phyloP scores from a whole-genome alignment of 1,140 invertebrate genomes.

The Neodiprion pinetum region DNA sequence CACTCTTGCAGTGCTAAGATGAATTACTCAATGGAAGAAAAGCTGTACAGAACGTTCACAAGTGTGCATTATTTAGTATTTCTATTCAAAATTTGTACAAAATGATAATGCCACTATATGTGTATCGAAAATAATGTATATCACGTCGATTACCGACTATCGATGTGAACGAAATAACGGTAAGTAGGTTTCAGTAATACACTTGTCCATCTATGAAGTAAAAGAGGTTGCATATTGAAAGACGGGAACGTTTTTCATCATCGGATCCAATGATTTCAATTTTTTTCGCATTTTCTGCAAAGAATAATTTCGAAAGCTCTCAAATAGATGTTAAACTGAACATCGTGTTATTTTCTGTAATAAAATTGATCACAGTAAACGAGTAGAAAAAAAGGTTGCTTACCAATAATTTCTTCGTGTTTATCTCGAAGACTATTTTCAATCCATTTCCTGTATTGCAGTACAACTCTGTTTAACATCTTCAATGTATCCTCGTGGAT shows the following conservation, averaged over 20 bases:
- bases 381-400: slow-evolving; percentile 8
- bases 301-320: slow-evolving; percentile 7
- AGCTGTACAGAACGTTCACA: too few species aligned
- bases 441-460: slow-evolving; percentile 49
- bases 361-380: background rate
- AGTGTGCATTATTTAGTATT: too few species aligned
- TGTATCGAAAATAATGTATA: background rate
- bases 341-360: background rate
- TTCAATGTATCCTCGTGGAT: slow-evolving; percentile 49
- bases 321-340: background rate
- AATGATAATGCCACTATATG: background rate
- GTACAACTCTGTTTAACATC: slow-evolving; percentile 48
- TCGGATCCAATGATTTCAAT: slow-evolving; percentile 48
- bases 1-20: too few species aligned
- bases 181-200: slow-evolving; percentile 42
- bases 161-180: background rate
- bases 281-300: slow-evolving; percentile 54
- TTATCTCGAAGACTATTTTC: slow-evolving; percentile 42
- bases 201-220: slow-evolving; percentile 51
- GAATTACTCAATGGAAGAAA: too few species aligned
- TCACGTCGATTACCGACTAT: background rate
- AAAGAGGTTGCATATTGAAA: slow-evolving; percentile 55
- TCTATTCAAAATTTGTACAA: too few species aligned
- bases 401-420: slow-evolving; percentile 50
- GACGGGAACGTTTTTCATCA: slow-evolving; percentile 44